A percentile compares a stretch with the other conserved stretches of the same genome.
Conservation (phyloP, 2,888 invertebrate species). For the Biston stratarius region DNA sequence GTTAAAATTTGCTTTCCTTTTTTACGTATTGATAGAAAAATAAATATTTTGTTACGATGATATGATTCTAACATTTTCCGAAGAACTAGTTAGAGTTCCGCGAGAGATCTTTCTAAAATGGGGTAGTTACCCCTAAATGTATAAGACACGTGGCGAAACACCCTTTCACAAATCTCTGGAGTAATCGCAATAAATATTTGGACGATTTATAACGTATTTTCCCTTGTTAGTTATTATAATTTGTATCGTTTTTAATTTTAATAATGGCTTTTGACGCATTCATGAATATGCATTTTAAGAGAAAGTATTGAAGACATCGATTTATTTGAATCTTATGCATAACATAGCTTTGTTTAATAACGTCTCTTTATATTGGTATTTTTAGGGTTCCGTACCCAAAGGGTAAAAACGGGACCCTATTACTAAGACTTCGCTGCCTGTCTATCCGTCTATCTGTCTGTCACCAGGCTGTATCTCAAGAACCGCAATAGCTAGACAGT, state of each 20-base stretch:
- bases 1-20: neutral
- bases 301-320: too few relatives aligned
- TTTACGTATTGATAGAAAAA: neutral
- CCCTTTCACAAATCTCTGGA: slow-evolving; percentile 67
- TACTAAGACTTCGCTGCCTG: too few relatives aligned
- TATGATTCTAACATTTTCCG: neutral
- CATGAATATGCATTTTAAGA: too few relatives aligned
- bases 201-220: slow-evolving; percentile 67
- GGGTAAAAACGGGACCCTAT: too few relatives aligned
- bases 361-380: too few relatives aligned
- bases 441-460: too few relatives aligned
- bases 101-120: slow-evolving; percentile 54
- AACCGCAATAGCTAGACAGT: too few relatives aligned
- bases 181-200: slow-evolving; percentile 79
- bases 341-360: too few relatives aligned
- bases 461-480: too few relatives aligned
- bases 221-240: slow-evolving; percentile 47
- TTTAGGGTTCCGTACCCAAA: too few relatives aligned
- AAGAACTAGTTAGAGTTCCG: slow-evolving; percentile 8
- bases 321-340: too few relatives aligned
- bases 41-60: neutral
- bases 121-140: slow-evolving; percentile 60
- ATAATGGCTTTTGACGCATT: slow-evolving; percentile 19
- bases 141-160: slow-evolving; percentile 71
- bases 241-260: slow-evolving; percentile 35